These are phyloP conservation scores for Geophilus truncorum DNA, from an alignment of 2,888 invertebrate genomes.

Conservation along the genomic window DNA sequence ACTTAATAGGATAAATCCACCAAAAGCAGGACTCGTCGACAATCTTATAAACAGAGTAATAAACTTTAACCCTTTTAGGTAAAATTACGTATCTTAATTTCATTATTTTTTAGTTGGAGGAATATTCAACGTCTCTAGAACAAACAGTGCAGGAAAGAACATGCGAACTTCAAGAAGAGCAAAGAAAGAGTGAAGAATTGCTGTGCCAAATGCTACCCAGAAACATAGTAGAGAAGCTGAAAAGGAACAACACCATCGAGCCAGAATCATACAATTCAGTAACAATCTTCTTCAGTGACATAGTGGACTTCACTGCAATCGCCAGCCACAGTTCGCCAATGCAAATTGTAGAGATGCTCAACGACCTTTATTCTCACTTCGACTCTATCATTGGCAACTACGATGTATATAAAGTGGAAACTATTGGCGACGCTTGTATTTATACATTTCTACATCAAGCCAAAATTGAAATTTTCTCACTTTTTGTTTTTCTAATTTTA, in stretches of 20 bases:
- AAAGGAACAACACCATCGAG: background rate
- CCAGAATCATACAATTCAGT: background rate
- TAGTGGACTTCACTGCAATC: background rate
- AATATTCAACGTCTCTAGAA: background rate
- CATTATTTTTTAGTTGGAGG: background rate
- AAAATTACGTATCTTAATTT: background rate
- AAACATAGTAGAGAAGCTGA: background rate
- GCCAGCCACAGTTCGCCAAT: conserved; percentile 60
- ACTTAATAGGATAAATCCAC: background rate
- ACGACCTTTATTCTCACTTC: conserved; percentile 77
- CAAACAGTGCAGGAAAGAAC: background rate
- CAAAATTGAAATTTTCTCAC: background rate
- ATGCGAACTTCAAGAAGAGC: background rate
- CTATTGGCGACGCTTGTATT: conserved; percentile 62
- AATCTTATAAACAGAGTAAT: conserved; percentile 8
- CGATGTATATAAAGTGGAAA: conserved; percentile 94
- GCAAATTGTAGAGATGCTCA: conserved; percentile 50
- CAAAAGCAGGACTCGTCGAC: conserved; percentile 3
- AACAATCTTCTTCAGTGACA: background rate
- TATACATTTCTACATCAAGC: conserved; percentile 55
- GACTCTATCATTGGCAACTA: conserved; percentile 90
- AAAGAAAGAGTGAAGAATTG: background rate
- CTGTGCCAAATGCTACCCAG: background rate
- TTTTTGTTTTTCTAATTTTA: background rate
- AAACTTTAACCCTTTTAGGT: too few relatives aligned